Evolutionary conservation across 1,140 invertebrate genomes (phyloP), one percentile per base, ranked within the genome.

Genomic region (Scaptomyza pallida): DNA sequence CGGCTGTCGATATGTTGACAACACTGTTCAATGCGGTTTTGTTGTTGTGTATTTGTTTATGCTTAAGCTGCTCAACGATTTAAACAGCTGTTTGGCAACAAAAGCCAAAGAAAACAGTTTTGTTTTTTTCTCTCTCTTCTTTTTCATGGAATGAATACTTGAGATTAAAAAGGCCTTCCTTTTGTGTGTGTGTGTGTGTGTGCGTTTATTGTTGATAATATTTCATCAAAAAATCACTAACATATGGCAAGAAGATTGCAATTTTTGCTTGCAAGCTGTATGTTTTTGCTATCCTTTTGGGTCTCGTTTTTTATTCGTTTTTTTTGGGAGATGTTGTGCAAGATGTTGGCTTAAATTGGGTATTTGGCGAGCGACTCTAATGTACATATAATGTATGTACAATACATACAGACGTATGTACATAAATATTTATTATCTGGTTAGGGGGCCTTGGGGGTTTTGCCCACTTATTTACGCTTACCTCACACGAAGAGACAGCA

Each of bases 401-500:
- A n/a, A n/a, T n/a, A n/a, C n/a, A n/a, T n/a, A n/a, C n/a, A n/a
- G n/a, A n/a, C n/a, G n/a, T n/a, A n/a, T 43, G 8, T 35, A 35
- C 26, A 10, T 65, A 50, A 40, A 41, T 57, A 35, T 57, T 41
- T 59, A 67, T 47, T 59, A 67, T 48, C 45, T 48, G 52, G 15
- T 37, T 37, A 26, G 50, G 54, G 35, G 54, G 63, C 63, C 45
- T 57, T 65, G 63, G 43, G 63, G 52, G 44, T 45, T 64, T 65
- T 65, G 62, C 62, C 33, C 44, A 43, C 16, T 50, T 48, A 67
- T 59, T 57, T 30, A 54, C 23, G 30, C 64, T 61, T 61, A 67
- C 63, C 63, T 67, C 55, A 60, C 54, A 67, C 61, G 43, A 64
- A 23, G 37, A 26, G 3, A 21, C 2, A 21, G 2, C 4, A 21